Evolutionary conservation across 2,113 vertebrate species (phyloP), one percentile per base, ranked within the genome.

Genomic region (Lamprotornis superbus): DNA sequence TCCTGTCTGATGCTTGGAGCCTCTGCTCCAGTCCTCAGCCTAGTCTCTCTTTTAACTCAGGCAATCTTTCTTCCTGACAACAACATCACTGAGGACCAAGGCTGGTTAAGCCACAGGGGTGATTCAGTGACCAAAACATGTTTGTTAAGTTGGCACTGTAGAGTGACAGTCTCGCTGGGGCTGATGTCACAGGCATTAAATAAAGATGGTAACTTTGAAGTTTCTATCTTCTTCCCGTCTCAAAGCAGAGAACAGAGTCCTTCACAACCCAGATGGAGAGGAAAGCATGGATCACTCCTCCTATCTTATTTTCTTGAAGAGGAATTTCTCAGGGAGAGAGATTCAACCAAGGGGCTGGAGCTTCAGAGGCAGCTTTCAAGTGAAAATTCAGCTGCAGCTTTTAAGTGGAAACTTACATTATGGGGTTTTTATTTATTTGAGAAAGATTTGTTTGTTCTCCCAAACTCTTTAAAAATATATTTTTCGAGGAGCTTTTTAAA

Each of bases 311-410:
- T 92, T 59, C 71, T 67, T 44, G 73, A 87, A 75, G 33, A 78
- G 49, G 3, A 77, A 52, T 84, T 70, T 94, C 73, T 91, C 20
- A n/a, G 12, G 18, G n/a, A 79, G 67, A 59, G 39, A 80, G 19
- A 73, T 50, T 73, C 46, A 83, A 10, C 50, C 30, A 79, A 70
- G 40, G 17, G 27, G 33, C 15, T 80, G 50, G 46, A 90, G 46
- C 24, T 94, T 94, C 83, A 94, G 37, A 24, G 57, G 40, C 21
- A 89, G 19, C 52, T 94, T 94, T 88, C 70, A 90, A 79, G 55
- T 73, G n/a, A 93, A 90, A 85, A 81, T 90, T 93, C 88, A 92
- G 33, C 40, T 81, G 31, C 21, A 85, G 23, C 33, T 94, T 90
- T 76, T 59, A 81, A 76, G 47, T 73, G n/a, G 90, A 93, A 71